Percentiles rank a stretch among this genome's conserved stretches.
Conservation (phyloP, 2,113 vertebrate species). For the Nothobranchius furzeri region DNA sequence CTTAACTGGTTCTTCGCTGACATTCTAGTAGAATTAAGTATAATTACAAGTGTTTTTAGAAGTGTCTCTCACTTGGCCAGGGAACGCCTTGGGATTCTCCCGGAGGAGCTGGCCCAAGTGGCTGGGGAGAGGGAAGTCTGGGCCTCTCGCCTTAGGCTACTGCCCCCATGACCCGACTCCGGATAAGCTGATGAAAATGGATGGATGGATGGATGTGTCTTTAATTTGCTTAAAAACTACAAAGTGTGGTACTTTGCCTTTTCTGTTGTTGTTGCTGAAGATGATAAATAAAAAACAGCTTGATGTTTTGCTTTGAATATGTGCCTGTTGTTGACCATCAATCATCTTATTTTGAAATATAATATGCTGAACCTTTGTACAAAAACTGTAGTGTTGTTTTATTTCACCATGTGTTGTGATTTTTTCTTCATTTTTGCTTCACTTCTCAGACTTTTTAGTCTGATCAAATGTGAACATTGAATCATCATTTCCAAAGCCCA, state of each 20-base stretch:
- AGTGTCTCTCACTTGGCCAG: no score
- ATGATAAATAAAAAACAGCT: constrained; percentile 26
- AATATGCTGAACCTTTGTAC: not conserved
- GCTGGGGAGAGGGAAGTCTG: no score
- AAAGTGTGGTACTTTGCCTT: not conserved
- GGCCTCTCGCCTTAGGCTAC: no score
- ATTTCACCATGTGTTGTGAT: not conserved
- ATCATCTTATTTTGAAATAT: constrained; percentile 5
- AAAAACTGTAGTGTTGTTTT: not conserved
- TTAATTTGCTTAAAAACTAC: no score
- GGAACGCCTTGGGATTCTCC: no score
- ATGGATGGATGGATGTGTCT: no score
- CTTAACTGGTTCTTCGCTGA: not conserved
- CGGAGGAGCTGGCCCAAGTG: no score
- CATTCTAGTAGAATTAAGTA: not conserved
- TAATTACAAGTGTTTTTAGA: constrained; percentile 1
- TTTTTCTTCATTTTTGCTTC: not conserved
- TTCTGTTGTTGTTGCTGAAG: not conserved
- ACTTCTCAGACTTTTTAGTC: not conserved
- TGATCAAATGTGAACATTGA: not conserved
- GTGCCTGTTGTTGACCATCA: constrained; percentile 2
- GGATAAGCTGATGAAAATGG: no score
- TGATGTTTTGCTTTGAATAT: constrained; percentile 21
- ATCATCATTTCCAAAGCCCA: not conserved
- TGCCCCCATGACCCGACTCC: no score